Base-by-base conservation (phyloP, 2,888 invertebrate species). In the Phasia obesa region DNA sequence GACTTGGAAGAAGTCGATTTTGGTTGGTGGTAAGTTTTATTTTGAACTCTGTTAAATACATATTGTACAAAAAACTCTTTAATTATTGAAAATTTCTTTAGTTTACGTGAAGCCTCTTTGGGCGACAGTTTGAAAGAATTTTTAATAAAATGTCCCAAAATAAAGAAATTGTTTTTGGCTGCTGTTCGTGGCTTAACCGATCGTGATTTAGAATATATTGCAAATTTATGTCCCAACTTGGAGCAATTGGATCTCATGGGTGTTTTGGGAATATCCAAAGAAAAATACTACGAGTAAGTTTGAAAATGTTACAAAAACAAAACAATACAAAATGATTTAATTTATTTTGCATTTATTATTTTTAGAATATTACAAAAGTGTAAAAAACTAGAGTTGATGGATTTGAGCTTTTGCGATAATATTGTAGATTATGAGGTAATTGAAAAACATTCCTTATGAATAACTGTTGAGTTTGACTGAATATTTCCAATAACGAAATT, bases 351-450 rank as follows among this genome's bases (percentile, higher is more conserved):
- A 13, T 59, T 60, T 6, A 21, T 44, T 35, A 77, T 86, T 92
- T 92, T 19, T 91, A 95, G 94, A 79, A 93, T 96, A 82, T 91
- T 97, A 85, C 91, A 93, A 7, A 93, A 93, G 80, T 95, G 96
- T 88, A 93, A 92, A 19, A 94, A 95, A 69, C 92, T 98, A 27
- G 93, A 93, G 86, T 92, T 97, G 85, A 91, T 98, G 83, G 98
- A 98, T 89, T 93, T 98, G 75, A 97, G 97, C 87, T 98, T 97
- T 91, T 98, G 97, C 90, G 95, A 96, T 88, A 94, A 94, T 86
- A 95, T 97, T 67, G 93, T 94, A 86, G 94, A 95, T 87, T 92
- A 93, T 75, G 94, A 94, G 92, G 95, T 95, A 88, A 86, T 25
- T 27, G n/a, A 9, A 21, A 51, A 7, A 19, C 0, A 9, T 42